These are phyloP conservation scores for Perca schrenkii DNA, from an alignment of 2,113 vertebrate species.

Conservation along the genomic window DNA sequence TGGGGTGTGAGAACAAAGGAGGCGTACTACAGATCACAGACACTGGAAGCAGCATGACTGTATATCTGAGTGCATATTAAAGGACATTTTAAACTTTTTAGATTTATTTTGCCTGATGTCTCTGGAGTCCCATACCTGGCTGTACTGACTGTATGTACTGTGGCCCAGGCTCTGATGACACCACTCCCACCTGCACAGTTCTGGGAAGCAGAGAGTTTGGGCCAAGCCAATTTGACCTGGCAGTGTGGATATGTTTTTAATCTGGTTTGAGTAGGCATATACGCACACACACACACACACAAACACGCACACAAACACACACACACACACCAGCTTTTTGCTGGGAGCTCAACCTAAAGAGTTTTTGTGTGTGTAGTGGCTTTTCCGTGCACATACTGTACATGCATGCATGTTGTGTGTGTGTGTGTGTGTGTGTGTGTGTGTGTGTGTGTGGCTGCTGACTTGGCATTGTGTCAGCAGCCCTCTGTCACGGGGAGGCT, in stretches of 20 bases:
- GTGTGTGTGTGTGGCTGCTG: conserved; percentile 65
- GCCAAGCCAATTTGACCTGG: conserved; percentile 23
- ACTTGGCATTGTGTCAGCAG: conserved; percentile 77
- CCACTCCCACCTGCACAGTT: conserved; percentile 49
- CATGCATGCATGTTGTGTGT: conserved; percentile 21
- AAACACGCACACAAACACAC: not conserved
- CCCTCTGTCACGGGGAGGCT: conserved; percentile 52
- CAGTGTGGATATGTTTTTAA: conserved; percentile 21
- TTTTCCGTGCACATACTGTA: conserved; percentile 2
- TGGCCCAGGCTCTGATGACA: conserved; percentile 23
- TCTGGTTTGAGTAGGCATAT: not conserved
- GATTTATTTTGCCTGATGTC: not conserved
- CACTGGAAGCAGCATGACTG: not conserved
- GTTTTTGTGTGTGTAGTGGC: conserved; percentile 13
- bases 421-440: conserved; percentile 23
- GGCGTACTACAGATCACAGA: not conserved
- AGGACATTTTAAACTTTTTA: not conserved
- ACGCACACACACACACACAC: not conserved
- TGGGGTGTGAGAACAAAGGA: not conserved
- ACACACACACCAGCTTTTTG: not conserved
- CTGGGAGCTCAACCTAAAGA: not conserved
- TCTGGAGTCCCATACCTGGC: not conserved
- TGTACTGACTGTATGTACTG: not conserved
- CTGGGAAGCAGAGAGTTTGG: conserved; percentile 7
- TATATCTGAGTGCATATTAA: too few relatives aligned